Conservation (phyloP, 2,888 invertebrate genomes). For the Macrostomum cliftonense region DNA sequence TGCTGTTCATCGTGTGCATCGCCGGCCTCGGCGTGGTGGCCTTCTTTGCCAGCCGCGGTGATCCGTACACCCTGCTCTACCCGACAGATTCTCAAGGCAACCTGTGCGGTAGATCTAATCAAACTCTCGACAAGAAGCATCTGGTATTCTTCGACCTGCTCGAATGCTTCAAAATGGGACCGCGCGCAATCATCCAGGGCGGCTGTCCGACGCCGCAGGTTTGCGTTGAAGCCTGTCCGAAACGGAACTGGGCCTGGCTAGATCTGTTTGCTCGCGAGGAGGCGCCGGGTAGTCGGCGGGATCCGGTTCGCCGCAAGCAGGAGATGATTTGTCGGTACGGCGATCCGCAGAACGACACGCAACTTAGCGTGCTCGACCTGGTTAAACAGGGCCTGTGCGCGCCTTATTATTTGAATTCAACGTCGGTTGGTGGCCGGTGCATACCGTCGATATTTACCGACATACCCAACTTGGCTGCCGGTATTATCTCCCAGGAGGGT, state of each 20-base stretch:
- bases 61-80: constrained; percentile 7
- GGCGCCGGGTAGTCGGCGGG: background rate
- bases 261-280: background rate
- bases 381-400: constrained; percentile 4
- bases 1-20: constrained; percentile 8
- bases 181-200: constrained; percentile 47
- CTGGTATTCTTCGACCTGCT: constrained; percentile 56
- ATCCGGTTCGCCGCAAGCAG: background rate
- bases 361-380: background rate
- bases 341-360: background rate
- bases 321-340: constrained; percentile 4
- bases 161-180: constrained; percentile 49
- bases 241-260: constrained; percentile 10
- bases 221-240: constrained; percentile 18
- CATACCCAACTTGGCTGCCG: background rate
- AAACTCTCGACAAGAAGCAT: constrained; percentile 18
- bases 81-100: constrained; percentile 10
- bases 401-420: constrained; percentile 9
- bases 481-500: background rate
- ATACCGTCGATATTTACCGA: constrained; percentile 3
- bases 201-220: constrained; percentile 54
- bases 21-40: constrained; percentile 3
- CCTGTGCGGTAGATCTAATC: constrained; percentile 2
- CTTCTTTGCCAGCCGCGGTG: constrained; percentile 5
- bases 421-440: constrained; percentile 2